Evolutionary conservation across 1,140 invertebrate species (phyloP).

Genomic region (roundworm (Caenorhabditis elegans)): WBcel235 BX284602.5:3909001-3909500

Average conservation of each 20-base stretch:
- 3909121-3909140: too few relatives aligned
- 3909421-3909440: not conserved
- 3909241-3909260: conserved; percentile 28
- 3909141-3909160: too few relatives aligned
- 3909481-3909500: conserved; percentile 27
- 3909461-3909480: conserved; percentile 1
- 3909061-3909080: too few relatives aligned
- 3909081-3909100: too few relatives aligned
- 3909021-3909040: too few relatives aligned
- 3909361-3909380: conserved; percentile 1
- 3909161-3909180: too few relatives aligned
- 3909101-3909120: too few relatives aligned
- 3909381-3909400: conserved; percentile 31
- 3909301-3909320: conserved; percentile 10
- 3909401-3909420: not conserved
- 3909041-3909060: too few relatives aligned
- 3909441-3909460: conserved; percentile 36
- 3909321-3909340: conserved; percentile 22
- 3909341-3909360: conserved; percentile 39
- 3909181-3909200: too few relatives aligned
- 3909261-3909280: conserved; percentile 31
- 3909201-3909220: conserved; percentile 37
- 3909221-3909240: conserved; percentile 22
- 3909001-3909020: not conserved
- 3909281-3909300: not conserved